Evolutionary conservation across 2,888 invertebrate genomes (phyloP), one percentile per base, ranked within the genome.

Genomic region (Pseudanteris insignis): DNA sequence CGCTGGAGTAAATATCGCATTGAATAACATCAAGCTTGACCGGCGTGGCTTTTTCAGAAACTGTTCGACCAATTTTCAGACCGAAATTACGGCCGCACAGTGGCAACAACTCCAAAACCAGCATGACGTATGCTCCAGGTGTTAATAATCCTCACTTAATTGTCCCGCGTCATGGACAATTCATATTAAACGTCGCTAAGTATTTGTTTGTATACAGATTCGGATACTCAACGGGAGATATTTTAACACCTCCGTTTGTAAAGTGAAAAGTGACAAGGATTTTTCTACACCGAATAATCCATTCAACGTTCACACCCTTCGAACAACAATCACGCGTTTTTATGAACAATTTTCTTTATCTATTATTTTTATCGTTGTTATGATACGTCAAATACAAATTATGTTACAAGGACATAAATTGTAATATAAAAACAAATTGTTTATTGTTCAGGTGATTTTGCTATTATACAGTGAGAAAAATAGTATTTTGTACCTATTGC

Each of bases 101-200:
- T 67, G 67, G 64, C 67, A 68, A 43, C 72, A 70, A 73, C 70
- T 73, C 66, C 64, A 67, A 58, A 65, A 72, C 58, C 74, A 76
- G 76, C 76, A 66, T 71, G 74, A 72, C 68, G 71, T 67, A 72
- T 63, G 66, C 43, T 68, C 78, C 78, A 79, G 78, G 78, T 78
- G 79, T 76, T 73, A 74, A 78, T 79, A 79, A 79, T 79, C 78
- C 79, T 57, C 64, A 67, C 67, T 70, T 78, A 79, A 78, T 79
- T 78, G 76, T 76, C 68, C 66, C 57, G 63, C 66, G 70, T 67
- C 64, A 50, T 25, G 68, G 68, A 68, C 75, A 71, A 77, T 72
- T 75, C 73, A 72, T 70, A 76, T 78, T 78, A 78, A 79, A 78
- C 64, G 69, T 59, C 67, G 67, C 73, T 76, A 73, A 75, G 72